Percentiles rank a stretch among this genome's conserved stretches.
phyloP scores from a whole-genome alignment of 2,113 vertebrate genomes.

The Rhabdomys dilectus region DNA sequence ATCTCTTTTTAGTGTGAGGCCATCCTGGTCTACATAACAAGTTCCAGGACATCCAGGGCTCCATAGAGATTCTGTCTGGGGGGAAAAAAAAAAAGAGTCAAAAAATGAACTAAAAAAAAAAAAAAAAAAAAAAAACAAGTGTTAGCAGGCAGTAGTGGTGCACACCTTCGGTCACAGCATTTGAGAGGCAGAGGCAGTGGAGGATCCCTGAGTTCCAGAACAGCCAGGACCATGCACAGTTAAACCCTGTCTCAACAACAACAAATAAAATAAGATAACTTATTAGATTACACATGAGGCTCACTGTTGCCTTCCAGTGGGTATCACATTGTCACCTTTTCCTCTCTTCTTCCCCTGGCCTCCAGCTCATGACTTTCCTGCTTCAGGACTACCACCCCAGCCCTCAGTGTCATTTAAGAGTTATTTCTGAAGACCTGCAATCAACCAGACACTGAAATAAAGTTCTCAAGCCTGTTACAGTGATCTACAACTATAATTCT shows the following conservation, averaged over 20 bases:
- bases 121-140: too few relatives aligned
- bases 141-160: background rate
- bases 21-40: too few relatives aligned
- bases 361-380: background rate
- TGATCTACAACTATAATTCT: background rate
- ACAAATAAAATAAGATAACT: background rate
- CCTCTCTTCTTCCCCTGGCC: background rate
- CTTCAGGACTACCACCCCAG: background rate
- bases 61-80: background rate
- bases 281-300: background rate
- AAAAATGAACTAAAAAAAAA: background rate
- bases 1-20: too few relatives aligned
- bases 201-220: background rate
- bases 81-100: background rate
- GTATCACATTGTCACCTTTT: background rate
- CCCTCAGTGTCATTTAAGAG: background rate
- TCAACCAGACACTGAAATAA: background rate
- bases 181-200: background rate
- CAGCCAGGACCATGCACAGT: background rate
- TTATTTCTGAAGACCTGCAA: background rate
- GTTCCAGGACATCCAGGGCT: background rate
- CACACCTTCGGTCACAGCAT: background rate
- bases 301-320: constrained; percentile 70
- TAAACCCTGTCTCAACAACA: background rate
- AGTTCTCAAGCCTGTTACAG: background rate